phyloP scores from a whole-genome alignment of 37 sponge, comb jelly and placozoan genomes.

The Amphimedon queenslandica region DNA sequence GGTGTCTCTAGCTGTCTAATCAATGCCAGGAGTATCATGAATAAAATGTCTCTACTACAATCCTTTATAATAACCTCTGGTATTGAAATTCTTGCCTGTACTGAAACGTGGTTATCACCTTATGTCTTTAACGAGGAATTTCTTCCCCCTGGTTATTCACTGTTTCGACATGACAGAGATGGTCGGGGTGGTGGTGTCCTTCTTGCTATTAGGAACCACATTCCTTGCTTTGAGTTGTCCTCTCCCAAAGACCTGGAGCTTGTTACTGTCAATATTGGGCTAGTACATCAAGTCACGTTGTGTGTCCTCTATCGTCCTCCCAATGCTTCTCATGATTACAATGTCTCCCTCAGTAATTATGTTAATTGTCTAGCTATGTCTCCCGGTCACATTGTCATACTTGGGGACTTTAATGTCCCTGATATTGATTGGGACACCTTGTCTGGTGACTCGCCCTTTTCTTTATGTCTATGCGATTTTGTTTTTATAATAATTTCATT shows the following conservation, averaged over 20 bases:
- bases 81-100: conserved; percentile 5
- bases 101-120: no score
- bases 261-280: not conserved
- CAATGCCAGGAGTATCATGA: conserved; percentile 25
- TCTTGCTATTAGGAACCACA: conserved; percentile 4
- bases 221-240: conserved; percentile 1
- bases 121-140: no score
- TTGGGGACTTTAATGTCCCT: not conserved
- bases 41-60: conserved; percentile 16
- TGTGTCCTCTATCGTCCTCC: no score
- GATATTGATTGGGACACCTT: not conserved
- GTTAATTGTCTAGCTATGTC: no score
- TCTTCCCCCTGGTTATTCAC: no score
- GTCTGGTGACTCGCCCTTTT: not conserved
- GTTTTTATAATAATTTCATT: not conserved
- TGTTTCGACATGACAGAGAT: no score
- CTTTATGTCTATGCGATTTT: not conserved
- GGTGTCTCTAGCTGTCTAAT: no score
- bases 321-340: no score
- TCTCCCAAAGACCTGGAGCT: conserved; percentile 14
- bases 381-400: not conserved
- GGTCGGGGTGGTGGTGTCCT: no score
- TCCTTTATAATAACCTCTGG: conserved; percentile 10
- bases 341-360: no score
- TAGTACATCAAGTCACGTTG: not conserved